Percentiles rank a stretch among this genome's conserved stretches.
phyloP scores from a whole-genome alignment of 2,113 vertebrate species.

The Tapirus terrestris region DNA sequence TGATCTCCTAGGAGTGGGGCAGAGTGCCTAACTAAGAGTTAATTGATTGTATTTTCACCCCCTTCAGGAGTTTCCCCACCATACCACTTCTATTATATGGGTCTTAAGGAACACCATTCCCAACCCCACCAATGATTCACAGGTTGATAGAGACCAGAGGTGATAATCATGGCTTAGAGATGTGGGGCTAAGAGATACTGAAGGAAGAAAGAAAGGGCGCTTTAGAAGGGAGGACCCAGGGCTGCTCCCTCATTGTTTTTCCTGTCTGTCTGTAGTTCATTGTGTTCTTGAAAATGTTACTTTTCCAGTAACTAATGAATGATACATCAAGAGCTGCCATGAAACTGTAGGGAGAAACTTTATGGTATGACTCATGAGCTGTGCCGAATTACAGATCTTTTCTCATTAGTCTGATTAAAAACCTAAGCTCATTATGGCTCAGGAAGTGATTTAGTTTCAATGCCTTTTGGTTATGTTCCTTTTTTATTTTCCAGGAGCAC shows the following conservation, averaged over 20 bases:
- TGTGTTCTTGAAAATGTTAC: constrained; percentile 83
- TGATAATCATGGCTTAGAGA: not conserved
- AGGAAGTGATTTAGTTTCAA: constrained; percentile 84
- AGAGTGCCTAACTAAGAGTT: not conserved
- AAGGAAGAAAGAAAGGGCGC: constrained; percentile 22
- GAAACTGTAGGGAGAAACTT: constrained; percentile 82
- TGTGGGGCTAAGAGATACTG: not conserved
- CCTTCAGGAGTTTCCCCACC: not conserved
- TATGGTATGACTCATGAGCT: constrained; percentile 79
- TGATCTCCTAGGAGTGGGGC: not conserved
- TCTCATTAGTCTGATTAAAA: constrained; percentile 85
- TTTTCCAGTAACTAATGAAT: constrained; percentile 81
- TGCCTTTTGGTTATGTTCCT: constrained; percentile 82
- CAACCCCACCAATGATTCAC: constrained; percentile 25
- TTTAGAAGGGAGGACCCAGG: constrained; percentile 32
- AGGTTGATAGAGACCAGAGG: not conserved
- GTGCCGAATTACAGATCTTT: constrained; percentile 82
- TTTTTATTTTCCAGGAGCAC: constrained; percentile 79
- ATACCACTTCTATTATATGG: not conserved
- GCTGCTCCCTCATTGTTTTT: constrained; percentile 71
- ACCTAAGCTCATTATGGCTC: constrained; percentile 81
- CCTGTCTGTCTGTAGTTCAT: constrained; percentile 76
- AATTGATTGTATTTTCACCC: not conserved
- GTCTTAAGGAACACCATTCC: not conserved
- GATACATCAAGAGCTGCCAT: constrained; percentile 82